A percentile compares a stretch with the other conserved stretches of the same genome.
phyloP scores from a whole-genome alignment of 53 echinoderm and acorn worm species.

The Henricia sp. region DNA sequence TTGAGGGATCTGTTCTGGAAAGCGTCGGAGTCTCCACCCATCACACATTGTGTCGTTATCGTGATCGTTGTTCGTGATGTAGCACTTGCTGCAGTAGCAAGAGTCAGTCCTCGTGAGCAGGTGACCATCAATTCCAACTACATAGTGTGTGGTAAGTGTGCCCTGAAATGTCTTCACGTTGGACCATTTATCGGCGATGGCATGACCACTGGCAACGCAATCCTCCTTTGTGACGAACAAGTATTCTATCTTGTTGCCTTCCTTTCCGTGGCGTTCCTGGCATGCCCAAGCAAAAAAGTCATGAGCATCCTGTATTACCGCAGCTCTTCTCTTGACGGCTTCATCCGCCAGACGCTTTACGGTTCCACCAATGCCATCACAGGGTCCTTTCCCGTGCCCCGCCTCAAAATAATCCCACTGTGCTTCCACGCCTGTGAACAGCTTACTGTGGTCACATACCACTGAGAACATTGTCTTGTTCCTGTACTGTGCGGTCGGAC shows the following conservation, averaged over 20 bases:
- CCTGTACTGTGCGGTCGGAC: slow-evolving; percentile 63
- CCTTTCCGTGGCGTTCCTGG: slow-evolving; percentile 44
- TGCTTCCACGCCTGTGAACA: slow-evolving; percentile 50
- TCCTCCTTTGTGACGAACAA: slow-evolving; percentile 61
- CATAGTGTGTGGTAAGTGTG: slow-evolving; percentile 43
- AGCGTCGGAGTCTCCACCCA: slow-evolving; percentile 30
- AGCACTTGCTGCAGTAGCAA: slow-evolving; percentile 54
- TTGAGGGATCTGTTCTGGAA: slow-evolving; percentile 20
- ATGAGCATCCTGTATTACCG: slow-evolving; percentile 66
- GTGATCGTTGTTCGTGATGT: background rate
- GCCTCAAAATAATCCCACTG: slow-evolving; percentile 67
- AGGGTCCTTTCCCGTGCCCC: slow-evolving; percentile 67
- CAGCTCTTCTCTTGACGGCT: slow-evolving; percentile 52
- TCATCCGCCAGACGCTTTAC: slow-evolving; percentile 65
- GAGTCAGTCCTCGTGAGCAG: slow-evolving; percentile 45
- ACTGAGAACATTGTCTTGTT: slow-evolving; percentile 62
- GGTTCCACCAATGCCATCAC: slow-evolving; percentile 68
- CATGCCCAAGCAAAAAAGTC: slow-evolving; percentile 65
- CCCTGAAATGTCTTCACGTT: slow-evolving; percentile 55
- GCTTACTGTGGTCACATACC: slow-evolving; percentile 29
- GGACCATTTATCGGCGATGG: slow-evolving; percentile 43
- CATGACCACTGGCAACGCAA: slow-evolving; percentile 30
- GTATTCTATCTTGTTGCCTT: slow-evolving; percentile 34
- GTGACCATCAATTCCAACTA: slow-evolving; percentile 41
- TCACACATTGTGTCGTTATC: slow-evolving; percentile 31